These are phyloP conservation scores for Lepus europaeus DNA, from an alignment of 2,113 vertebrate species.

Conservation along the genomic window DNA sequence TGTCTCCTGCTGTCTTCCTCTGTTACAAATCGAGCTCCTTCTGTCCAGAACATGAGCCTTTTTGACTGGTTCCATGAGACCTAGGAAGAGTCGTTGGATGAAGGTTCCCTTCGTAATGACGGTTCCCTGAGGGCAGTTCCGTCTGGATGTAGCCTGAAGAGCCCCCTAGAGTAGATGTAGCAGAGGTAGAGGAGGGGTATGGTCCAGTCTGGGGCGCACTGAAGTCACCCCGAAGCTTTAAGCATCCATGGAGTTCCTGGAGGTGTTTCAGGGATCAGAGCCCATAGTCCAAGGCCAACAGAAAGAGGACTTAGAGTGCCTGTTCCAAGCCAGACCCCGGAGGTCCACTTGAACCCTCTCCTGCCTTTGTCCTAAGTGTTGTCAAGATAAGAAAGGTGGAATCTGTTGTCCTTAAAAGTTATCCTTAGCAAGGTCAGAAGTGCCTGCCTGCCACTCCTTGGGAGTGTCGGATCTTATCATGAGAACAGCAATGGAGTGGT, in stretches of 20 bases:
- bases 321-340: not conserved
- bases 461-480: too few relatives aligned
- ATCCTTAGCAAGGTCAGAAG: too few relatives aligned
- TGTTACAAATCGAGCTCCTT: not conserved
- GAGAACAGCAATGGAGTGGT: too few relatives aligned
- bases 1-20: not conserved
- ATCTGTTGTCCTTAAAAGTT: not conserved
- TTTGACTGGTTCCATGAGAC: not conserved
- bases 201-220: not conserved
- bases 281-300: not conserved
- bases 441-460: too few relatives aligned
- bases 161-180: not conserved
- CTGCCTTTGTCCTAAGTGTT: fast-evolving
- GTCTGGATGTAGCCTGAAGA: not conserved
- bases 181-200: not conserved
- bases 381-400: not conserved
- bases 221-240: not conserved
- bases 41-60: not conserved
- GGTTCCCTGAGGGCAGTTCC: not conserved
- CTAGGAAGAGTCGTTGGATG: not conserved
- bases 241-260: not conserved
- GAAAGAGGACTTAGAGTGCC: not conserved
- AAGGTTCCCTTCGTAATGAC: not conserved
- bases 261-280: not conserved
- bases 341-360: not conserved